Conservation (phyloP, 64 coral and sea anemone genomes). For the Actinia tenebrosa region DNA sequence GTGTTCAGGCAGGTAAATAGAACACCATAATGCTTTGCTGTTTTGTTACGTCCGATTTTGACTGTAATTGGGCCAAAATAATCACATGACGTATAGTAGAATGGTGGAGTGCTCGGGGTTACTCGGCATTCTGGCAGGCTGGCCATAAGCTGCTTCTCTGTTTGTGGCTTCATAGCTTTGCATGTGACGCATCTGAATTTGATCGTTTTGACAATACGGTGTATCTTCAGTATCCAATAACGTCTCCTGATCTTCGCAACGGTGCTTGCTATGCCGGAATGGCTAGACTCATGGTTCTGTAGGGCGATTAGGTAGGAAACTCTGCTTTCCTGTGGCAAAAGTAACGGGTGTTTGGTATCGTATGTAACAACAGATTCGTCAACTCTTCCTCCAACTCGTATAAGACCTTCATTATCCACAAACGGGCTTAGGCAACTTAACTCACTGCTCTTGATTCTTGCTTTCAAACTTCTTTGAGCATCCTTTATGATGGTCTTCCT, state of each 20-base stretch:
- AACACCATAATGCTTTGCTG: constrained; percentile 27
- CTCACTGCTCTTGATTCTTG: no score
- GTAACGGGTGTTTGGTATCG: constrained; percentile 36
- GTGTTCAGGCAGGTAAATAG: constrained; percentile 27
- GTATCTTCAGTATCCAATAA: constrained; percentile 33
- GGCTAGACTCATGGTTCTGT: no score
- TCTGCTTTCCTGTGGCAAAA: neutral
- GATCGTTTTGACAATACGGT: neutral
- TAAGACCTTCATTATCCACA: no score
- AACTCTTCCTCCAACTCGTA: no score
- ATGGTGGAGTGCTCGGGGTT: constrained; percentile 9
- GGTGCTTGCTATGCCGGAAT: no score
- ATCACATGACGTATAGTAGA: constrained; percentile 17
- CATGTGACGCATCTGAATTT: constrained; percentile 22
- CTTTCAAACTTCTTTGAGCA: no score
- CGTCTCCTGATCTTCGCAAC: no score
- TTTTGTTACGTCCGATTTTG: constrained; percentile 20
- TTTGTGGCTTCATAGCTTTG: neutral
- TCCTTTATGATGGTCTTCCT: no score
- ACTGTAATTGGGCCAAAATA: constrained; percentile 21
- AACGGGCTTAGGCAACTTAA: no score
- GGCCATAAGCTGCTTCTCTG: constrained; percentile 39
- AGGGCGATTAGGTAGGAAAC: no score
- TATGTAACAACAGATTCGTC: constrained; percentile 20
- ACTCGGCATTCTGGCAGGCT: constrained; percentile 24